Conservation (phyloP, 2,113 vertebrate genomes). For the Hydrochoerus hydrochaeris region DNA sequence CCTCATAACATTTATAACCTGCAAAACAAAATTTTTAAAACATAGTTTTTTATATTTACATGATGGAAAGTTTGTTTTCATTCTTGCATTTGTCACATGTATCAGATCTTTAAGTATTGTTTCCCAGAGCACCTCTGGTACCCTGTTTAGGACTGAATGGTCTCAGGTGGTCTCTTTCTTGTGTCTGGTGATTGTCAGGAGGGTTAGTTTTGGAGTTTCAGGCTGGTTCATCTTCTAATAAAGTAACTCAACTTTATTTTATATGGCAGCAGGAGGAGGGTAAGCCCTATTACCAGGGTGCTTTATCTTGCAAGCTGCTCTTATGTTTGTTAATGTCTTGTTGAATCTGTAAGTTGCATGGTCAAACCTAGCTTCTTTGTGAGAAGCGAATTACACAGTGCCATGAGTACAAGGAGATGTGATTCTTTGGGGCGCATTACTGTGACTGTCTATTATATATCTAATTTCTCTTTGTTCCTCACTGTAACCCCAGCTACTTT, state of each 20-base stretch:
- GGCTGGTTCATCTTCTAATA: not conserved
- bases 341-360: not conserved
- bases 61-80: slow-evolving; percentile 54
- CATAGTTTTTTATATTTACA: not conserved
- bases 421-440: not conserved
- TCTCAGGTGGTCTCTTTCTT: not conserved
- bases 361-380: not conserved
- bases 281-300: not conserved
- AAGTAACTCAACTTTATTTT: slow-evolving; percentile 18
- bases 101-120: not conserved
- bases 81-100: not conserved
- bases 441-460: not conserved
- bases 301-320: slow-evolving; percentile 10
- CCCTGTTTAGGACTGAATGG: not conserved
- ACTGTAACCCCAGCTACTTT: not conserved
- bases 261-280: not conserved
- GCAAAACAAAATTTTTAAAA: slow-evolving; percentile 26
- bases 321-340: not conserved
- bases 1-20: not conserved
- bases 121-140: not conserved
- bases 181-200: not conserved
- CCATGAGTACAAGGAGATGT: not conserved
- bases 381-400: not conserved
- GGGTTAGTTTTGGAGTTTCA: not conserved
- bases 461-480: not conserved